Percentiles rank a stretch among this genome's conserved stretches.
Conservation (phyloP, 2,797 vertebrate genomes). For the Spinus olivaceus region DNA sequence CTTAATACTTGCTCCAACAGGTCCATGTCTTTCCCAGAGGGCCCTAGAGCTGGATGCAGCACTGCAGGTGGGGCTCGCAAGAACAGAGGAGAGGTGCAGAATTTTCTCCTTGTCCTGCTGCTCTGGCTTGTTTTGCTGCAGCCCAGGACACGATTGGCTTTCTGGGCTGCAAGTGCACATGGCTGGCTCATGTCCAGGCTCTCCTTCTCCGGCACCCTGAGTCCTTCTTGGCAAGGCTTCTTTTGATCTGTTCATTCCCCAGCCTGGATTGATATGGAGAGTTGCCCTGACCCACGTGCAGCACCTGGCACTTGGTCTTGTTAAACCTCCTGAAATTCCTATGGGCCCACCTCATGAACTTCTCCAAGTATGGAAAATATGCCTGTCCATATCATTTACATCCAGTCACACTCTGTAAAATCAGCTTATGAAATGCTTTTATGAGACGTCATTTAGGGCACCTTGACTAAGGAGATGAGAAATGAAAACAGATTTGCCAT, state of each 20-base stretch:
- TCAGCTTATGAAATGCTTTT: constrained; percentile 38
- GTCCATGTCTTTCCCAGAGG: neutral
- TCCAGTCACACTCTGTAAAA: neutral
- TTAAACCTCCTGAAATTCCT: neutral
- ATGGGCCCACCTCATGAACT: neutral
- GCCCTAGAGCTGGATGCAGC: neutral
- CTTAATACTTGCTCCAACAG: neutral
- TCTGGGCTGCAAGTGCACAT: neutral
- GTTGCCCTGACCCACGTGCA: fast-evolving
- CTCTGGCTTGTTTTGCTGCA: neutral
- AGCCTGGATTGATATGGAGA: neutral
- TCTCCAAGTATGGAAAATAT: neutral
- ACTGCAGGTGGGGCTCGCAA: neutral
- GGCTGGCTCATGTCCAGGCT: neutral
- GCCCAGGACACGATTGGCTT: neutral
- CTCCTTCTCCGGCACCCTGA: neutral
- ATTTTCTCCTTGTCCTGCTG: neutral
- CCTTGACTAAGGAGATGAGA: constrained; percentile 27
- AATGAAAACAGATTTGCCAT: constrained; percentile 35
- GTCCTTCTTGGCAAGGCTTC: neutral
- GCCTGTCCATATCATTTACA: neutral
- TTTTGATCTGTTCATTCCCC: neutral
- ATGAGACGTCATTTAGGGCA: neutral
- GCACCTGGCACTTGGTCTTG: neutral
- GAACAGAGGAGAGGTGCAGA: neutral